Evolutionary conservation across 2,888 invertebrate species (phyloP), one percentile per base, ranked within the genome.

Genomic region (Pandemis cinnamomeana): DNA sequence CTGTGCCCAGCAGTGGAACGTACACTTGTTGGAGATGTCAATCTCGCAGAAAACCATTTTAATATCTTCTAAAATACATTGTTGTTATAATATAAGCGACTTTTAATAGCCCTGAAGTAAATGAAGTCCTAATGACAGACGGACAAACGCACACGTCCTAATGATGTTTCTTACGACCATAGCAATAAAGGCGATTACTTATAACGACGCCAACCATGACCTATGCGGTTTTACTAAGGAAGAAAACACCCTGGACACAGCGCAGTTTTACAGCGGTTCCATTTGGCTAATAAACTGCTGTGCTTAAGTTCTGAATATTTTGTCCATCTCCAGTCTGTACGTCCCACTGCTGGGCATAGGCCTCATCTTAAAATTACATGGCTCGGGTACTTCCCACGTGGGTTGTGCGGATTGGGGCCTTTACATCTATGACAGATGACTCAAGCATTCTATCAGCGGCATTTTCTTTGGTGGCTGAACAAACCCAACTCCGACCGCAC

Each of bases 181-280:
- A 13, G 53, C 46, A 51, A 41, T 53, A 67, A 53, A 67, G 11
- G 15, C 51, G 41, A 53, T 67, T 67, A 67, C 15, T 67, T 41
- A 42, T 62, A 67, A 67, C n/a, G 67, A 67, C 41, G 41, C 48
- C 64, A 63, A 66, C 75, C 75, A 69, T 75, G 75, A 75, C 75
- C 75, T 75, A 71, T 75, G 75, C 46, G 61, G 71, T 71, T 71
- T 71, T 55, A 55, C 64, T 63, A 15, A 44, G 20, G 62, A 7
- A 53, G 61, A 67, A 72, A 67, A 46, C 58, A 66, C 48, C 71
- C 46, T 60, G 44, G 41, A 4, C 41, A 67, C 53, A 66, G 66
- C 7, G 27, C 20, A 48, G 27, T 48, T n/a, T 27, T 46, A 64
- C 48, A 64, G 27, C 13, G 48, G 13, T 7, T 36, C 27, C 13